These are phyloP conservation scores for Yponomeuta plumbellus DNA, from an alignment of 2,888 invertebrate genomes.

Conservation along the genomic window DNA sequence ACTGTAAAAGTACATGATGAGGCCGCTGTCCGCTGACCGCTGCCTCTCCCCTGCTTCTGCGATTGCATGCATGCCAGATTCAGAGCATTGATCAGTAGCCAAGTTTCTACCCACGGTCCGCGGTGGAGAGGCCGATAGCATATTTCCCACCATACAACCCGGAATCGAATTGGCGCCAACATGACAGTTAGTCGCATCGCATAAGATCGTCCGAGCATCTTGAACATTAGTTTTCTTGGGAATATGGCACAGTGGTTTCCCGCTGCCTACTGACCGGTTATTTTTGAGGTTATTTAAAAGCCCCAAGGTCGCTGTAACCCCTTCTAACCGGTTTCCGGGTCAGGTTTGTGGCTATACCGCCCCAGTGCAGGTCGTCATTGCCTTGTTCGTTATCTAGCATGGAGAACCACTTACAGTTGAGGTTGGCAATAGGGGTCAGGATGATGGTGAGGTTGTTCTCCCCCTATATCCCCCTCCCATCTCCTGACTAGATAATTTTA, in stretches of 20 bases:
- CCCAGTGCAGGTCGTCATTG: conserved; percentile 19
- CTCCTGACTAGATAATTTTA: too few species aligned
- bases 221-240: conserved; percentile 4
- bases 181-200: conserved; percentile 3
- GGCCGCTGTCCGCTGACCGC: neutral
- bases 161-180: conserved; percentile 4
- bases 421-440: neutral
- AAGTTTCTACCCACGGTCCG: conserved; percentile 2
- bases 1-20: neutral
- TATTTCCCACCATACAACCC: conserved; percentile 2
- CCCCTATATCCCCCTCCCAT: neutral
- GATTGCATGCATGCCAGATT: neutral
- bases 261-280: conserved; percentile 17
- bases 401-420: conserved; percentile 8
- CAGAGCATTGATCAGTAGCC: neutral
- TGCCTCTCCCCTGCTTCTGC: neutral
- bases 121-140: conserved; percentile 7
- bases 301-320: conserved; percentile 21
- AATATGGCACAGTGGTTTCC: conserved; percentile 21
- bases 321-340: conserved; percentile 15
- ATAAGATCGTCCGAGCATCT: neutral
- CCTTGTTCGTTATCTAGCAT: conserved; percentile 7
- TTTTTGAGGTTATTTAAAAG: conserved; percentile 19
- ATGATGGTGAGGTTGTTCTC: neutral
- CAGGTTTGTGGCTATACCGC: conserved; percentile 25